phyloP scores from a whole-genome alignment of 2,113 vertebrate species.

The Lathamus discolor region DNA sequence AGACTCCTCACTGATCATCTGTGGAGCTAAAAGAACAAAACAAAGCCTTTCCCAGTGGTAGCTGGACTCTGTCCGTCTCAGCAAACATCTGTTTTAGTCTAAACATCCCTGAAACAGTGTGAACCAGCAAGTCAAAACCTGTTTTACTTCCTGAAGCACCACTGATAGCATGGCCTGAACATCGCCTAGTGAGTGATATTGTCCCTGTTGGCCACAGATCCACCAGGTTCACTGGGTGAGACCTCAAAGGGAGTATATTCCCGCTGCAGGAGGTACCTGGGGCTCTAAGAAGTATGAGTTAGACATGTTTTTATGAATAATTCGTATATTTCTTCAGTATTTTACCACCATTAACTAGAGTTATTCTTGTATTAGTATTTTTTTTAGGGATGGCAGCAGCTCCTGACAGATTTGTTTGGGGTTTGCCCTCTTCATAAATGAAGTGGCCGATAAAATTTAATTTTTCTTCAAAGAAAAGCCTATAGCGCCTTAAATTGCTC shows the following conservation, averaged over 20 bases:
- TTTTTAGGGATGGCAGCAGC: neutral
- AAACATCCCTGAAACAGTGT: neutral
- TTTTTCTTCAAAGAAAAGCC: constrained; percentile 52
- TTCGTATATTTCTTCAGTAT: neutral
- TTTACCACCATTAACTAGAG: constrained; percentile 32
- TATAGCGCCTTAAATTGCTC: constrained; percentile 62
- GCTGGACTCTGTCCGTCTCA: neutral
- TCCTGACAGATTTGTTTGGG: constrained; percentile 59
- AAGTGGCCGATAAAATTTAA: constrained; percentile 57
- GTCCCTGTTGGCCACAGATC: neutral
- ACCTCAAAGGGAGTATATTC: neutral
- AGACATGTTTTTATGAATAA: neutral
- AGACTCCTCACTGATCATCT: neutral
- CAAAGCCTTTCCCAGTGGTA: neutral
- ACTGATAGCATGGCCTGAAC: neutral
- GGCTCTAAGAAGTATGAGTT: neutral
- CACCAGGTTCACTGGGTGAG: neutral
- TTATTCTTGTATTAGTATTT: constrained; percentile 57
- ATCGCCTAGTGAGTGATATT: neutral
- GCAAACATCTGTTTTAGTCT: neutral
- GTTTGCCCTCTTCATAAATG: constrained; percentile 57
- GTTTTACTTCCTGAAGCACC: neutral
- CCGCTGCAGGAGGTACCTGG: neutral
- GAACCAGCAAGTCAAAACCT: neutral
- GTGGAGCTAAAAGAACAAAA: neutral